A percentile compares a stretch with the other conserved stretches of the same genome.
phyloP scores from a whole-genome alignment of 2,888 invertebrate species.

The Calameuta pallipes region DNA sequence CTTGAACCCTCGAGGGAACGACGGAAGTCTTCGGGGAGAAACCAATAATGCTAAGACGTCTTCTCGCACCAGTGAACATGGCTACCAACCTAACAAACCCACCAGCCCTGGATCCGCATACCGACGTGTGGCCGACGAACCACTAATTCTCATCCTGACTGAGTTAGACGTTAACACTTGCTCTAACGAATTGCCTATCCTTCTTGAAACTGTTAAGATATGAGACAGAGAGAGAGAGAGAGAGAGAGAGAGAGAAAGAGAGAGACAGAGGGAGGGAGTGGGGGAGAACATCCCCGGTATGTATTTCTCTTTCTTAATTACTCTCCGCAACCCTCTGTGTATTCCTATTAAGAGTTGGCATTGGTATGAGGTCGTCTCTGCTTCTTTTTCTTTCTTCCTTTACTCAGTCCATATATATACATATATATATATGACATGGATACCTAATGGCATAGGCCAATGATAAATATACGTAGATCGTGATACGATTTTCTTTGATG shows the following conservation, averaged over 20 bases:
- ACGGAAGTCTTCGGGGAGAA: slow-evolving; percentile 49
- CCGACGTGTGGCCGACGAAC: slow-evolving; percentile 51
- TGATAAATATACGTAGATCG: no score
- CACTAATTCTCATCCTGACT: slow-evolving; percentile 59
- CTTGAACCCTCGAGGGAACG: slow-evolving; percentile 29
- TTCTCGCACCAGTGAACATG: slow-evolving; percentile 22
- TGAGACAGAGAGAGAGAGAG: no score
- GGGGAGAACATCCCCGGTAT: no score
- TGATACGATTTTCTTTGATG: no score
- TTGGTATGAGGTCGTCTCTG: slow-evolving; percentile 11
- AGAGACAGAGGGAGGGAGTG: no score
- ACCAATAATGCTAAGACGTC: slow-evolving; percentile 64
- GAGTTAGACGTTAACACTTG: slow-evolving; percentile 60
- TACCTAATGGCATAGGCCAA: no score
- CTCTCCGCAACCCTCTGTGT: no score
- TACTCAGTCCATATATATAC: no score
- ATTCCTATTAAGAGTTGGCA: no score
- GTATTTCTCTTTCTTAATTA: no score
- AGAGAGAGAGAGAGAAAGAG: no score
- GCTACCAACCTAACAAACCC: slow-evolving; percentile 18
- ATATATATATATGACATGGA: no score
- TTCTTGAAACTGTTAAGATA: neutral
- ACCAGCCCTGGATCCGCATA: slow-evolving; percentile 49
- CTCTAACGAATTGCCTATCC: slow-evolving; percentile 6
- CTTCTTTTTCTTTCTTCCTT: slow-evolving; percentile 2